Evolutionary conservation across 1,140 invertebrate genomes (phyloP).

Genomic region (Venturia canescens): DNA sequence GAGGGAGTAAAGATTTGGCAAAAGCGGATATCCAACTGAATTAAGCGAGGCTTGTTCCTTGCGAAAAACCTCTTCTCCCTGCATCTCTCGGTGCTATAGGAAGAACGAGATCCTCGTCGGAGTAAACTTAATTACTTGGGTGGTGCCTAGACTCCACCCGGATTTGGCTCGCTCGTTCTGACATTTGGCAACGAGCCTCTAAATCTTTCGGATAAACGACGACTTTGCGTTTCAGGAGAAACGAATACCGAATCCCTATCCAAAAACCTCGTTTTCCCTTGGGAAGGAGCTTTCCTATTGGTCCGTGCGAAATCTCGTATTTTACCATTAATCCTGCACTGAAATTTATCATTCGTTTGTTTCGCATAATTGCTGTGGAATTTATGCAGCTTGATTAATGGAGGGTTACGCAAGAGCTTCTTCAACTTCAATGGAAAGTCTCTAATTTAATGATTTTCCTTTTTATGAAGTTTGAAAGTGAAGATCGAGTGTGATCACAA

Average conservation of each 20-base stretch:
- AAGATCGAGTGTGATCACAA: too few species aligned
- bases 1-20: conserved; percentile 29
- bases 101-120: conserved; percentile 51
- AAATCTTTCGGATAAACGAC: conserved; percentile 63
- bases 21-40: conserved; percentile 15
- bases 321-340: background rate
- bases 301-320: background rate
- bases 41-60: conserved; percentile 10
- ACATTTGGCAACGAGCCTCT: conserved; percentile 67
- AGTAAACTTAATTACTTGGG: conserved; percentile 68
- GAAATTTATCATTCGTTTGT: background rate
- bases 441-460: too few species aligned
- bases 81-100: background rate
- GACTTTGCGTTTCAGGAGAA: conserved; percentile 25
- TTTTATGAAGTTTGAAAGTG: too few species aligned
- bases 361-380: background rate
- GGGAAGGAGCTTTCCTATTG: background rate
- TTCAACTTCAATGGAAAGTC: too few species aligned
- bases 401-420: background rate
- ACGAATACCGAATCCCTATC: background rate
- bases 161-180: conserved; percentile 52
- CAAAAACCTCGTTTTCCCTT: background rate
- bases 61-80: conserved; percentile 7
- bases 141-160: conserved; percentile 46
- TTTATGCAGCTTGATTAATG: background rate